Conservation (phyloP, 2,797 vertebrate species). For the Semaprochilodus insignis region DNA sequence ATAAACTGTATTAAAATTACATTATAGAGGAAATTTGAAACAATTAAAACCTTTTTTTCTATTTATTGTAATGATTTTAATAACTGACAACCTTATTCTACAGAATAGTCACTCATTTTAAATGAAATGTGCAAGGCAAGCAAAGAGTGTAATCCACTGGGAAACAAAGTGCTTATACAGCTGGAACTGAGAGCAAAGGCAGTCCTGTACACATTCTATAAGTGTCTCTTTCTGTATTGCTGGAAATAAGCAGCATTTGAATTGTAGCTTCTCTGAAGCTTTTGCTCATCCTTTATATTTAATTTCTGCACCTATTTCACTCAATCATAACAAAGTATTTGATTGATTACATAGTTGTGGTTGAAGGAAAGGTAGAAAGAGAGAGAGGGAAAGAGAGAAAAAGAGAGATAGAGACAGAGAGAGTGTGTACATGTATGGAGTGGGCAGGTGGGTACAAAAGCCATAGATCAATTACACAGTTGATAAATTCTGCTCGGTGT, state of each 20-base stretch:
- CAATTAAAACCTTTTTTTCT: neutral
- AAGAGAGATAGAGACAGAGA: neutral
- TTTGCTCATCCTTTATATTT: slow-evolving; percentile 13
- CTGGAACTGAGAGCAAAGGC: slow-evolving; percentile 18
- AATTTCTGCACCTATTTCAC: slow-evolving; percentile 28
- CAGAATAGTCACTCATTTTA: neutral
- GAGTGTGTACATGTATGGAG: too few species aligned
- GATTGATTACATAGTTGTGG: neutral
- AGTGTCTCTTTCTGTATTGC: neutral
- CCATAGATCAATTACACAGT: slow-evolving; percentile 46
- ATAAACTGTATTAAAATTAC: too few species aligned
- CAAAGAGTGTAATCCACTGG: neutral
- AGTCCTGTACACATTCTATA: neutral
- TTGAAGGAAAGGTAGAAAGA: neutral
- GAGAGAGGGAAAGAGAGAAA: slow-evolving; percentile 13
- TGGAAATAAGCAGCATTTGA: slow-evolving; percentile 38
- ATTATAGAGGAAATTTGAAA: too few species aligned
- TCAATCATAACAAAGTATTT: slow-evolving; percentile 28
- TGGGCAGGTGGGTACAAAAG: neutral
- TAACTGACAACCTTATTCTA: neutral
- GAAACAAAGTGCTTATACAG: slow-evolving; percentile 24
- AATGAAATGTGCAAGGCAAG: slow-evolving; percentile 28
- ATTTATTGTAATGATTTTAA: neutral
- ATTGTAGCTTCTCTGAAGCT: slow-evolving; percentile 10
- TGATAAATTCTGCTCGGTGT: slow-evolving; percentile 51